Evolutionary conservation across 2,888 invertebrate genomes (phyloP).

Genomic region (Octodonta nipae): DNA sequence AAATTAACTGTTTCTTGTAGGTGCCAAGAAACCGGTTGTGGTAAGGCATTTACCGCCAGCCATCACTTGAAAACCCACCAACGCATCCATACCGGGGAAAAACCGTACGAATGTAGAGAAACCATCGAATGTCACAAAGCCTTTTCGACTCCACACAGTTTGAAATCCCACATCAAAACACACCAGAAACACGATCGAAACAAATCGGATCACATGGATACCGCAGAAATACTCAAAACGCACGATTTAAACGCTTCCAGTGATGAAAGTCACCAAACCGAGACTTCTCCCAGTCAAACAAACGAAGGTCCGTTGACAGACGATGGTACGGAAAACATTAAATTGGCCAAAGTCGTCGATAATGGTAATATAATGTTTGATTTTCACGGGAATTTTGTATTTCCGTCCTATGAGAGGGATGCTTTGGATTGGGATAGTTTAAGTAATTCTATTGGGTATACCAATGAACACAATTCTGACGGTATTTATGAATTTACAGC

Average conservation of each 20-base stretch:
- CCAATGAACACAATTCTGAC: conserved; percentile 8
- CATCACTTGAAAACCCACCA: conserved; percentile 88
- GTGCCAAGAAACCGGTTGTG: conserved; percentile 71
- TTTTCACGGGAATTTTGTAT: conserved; percentile 18
- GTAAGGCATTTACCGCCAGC: conserved; percentile 84
- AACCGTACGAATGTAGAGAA: conserved; percentile 61
- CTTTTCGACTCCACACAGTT: conserved; percentile 73
- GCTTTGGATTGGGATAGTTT: conserved; percentile 14
- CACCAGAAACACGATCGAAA: conserved; percentile 42
- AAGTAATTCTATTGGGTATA: conserved; percentile 12
- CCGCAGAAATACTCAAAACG: conserved; percentile 1
- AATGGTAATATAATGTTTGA: conserved; percentile 13
- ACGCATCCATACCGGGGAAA: conserved; percentile 64
- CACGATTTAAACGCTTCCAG: too few species aligned
- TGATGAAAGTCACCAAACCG: too few species aligned
- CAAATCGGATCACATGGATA: conserved; percentile 5
- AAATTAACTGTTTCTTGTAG: conserved; percentile 35
- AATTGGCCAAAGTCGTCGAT: conserved; percentile 5
- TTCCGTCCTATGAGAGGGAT: conserved; percentile 14
- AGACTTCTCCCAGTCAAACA: background rate
- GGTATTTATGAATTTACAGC: too few species aligned
- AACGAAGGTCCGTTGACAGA: background rate
- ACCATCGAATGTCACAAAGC: conserved; percentile 55
- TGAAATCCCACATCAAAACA: conserved; percentile 65
- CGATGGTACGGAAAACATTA: background rate